These are phyloP conservation scores for Drosophila nannoptera DNA, from an alignment of 1,140 invertebrate genomes.

Conservation along the genomic window DNA sequence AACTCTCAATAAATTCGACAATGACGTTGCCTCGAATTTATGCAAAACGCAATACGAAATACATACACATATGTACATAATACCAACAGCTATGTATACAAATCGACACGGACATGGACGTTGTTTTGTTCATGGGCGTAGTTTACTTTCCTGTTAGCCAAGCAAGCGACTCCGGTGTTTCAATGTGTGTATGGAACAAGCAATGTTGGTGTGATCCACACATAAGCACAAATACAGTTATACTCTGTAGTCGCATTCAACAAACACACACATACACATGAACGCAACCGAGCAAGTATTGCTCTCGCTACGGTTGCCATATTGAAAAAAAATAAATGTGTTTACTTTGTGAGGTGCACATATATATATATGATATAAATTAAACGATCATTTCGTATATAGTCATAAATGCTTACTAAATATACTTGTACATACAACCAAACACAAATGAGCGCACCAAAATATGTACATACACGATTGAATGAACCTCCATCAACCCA, in stretches of 20 bases:
- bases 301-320: conserved; percentile 46
- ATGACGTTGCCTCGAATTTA: conserved; percentile 48
- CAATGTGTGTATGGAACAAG: conserved; percentile 4
- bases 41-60: conserved; percentile 68
- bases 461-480: conserved; percentile 30
- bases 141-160: conserved; percentile 16
- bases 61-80: background rate
- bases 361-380: conserved; percentile 10
- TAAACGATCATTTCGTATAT: conserved; percentile 10
- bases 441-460: background rate
- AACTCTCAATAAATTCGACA: conserved; percentile 31
- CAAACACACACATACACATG: conserved; percentile 19
- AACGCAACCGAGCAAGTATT: conserved; percentile 9
- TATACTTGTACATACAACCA: background rate
- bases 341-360: conserved; percentile 44
- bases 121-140: conserved; percentile 43
- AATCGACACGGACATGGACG: conserved; percentile 19
- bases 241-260: background rate
- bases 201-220: conserved; percentile 32
- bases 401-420: conserved; percentile 13
- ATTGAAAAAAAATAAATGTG: conserved; percentile 66
- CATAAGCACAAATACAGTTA: conserved; percentile 19
- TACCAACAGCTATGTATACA: conserved; percentile 3
- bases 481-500: conserved; percentile 74
- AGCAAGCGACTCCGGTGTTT: conserved; percentile 8